Percentiles rank a stretch among this genome's conserved stretches.
Conservation (phyloP, 2,888 invertebrate species). For the Hemaris fuciformis region DNA sequence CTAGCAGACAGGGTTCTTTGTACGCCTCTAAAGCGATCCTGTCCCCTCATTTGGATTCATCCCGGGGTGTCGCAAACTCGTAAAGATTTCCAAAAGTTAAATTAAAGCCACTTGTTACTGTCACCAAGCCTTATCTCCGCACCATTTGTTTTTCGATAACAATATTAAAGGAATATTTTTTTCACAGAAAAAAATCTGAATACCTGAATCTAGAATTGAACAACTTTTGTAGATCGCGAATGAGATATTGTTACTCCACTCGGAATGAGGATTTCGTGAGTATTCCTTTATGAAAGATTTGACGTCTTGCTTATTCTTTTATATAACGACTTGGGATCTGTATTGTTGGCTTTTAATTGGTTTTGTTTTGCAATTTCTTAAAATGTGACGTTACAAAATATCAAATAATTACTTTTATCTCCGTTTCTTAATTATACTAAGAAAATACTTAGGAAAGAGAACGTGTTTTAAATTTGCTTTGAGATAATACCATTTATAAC, state of each 20-base stretch:
- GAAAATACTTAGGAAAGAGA: no score
- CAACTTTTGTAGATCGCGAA: constrained; percentile 25
- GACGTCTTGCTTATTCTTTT: not conserved
- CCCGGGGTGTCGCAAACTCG: constrained; percentile 44
- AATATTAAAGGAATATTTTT: constrained; percentile 41
- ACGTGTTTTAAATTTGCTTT: no score
- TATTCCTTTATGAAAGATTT: not conserved
- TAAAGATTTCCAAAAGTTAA: constrained; percentile 64
- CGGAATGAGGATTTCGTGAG: not conserved
- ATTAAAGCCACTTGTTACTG: constrained; percentile 62
- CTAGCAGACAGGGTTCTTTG: not conserved
- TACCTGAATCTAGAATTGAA: constrained; percentile 27
- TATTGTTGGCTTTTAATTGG: no score
- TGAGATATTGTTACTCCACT: not conserved
- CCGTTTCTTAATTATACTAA: no score
- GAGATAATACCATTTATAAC: no score
- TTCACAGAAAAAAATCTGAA: constrained; percentile 28
- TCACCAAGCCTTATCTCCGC: constrained; percentile 47
- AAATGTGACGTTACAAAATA: no score
- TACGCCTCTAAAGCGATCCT: not conserved
- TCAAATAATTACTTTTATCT: no score
- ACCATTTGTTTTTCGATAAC: constrained; percentile 54
- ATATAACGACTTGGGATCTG: not conserved
- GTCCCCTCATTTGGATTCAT: constrained; percentile 43
- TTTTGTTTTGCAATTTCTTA: no score